Base-by-base conservation (phyloP, 1,140 invertebrate species). In the Ostrea denselamellosa region DNA sequence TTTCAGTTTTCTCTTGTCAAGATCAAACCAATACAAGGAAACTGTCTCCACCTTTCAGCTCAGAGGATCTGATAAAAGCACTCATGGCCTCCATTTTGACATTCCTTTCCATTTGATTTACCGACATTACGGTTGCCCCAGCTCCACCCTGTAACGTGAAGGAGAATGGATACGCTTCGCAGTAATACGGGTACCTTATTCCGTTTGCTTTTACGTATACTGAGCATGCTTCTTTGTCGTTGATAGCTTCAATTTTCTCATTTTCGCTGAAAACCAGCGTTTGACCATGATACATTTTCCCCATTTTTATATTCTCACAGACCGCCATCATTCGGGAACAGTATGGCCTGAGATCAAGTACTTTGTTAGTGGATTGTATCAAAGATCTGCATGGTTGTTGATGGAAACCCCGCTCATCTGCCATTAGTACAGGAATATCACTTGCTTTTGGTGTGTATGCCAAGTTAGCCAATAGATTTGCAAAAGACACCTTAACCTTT, bases 301-400 rank as follows among this genome's bases (percentile, higher is more conserved):
- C 82, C 44, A 53, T 83, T 54, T 25, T 83, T 28, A 83, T 83
- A 17, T 53, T 52, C 44, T 83, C 52, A 25, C 44, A 53, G 19
- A 83, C 44, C 9, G 19, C 44, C n/a, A 25, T n/a, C 82, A 83
- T 83, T 54, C 44, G 19, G 8, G 19, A n/a, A 19, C 52, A 83
- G 44, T 83, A 83, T 25, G 82, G 52, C 19, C 82, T 51, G 19
- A 83, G 22, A 83, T 83, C 82, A 7, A 83, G 51, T 83, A 83
- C 82, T 9, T 52, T 52, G 9, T n/a, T 52, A n/a, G 44, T 83
- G n/a, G 28, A 22, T 22, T 34, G 51, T 19, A 52, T 17, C 25
- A 28, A 8, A 53, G 51, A 53, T 53, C 19, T 34, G 17, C 14
- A 8, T 4, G n/a, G 44, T 17, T 83, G 82, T 9, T 83, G 82